Evolutionary conservation across 2,113 vertebrate species (phyloP), one percentile per base, ranked within the genome.

Genomic region (Laterallus jamaicensis): DNA sequence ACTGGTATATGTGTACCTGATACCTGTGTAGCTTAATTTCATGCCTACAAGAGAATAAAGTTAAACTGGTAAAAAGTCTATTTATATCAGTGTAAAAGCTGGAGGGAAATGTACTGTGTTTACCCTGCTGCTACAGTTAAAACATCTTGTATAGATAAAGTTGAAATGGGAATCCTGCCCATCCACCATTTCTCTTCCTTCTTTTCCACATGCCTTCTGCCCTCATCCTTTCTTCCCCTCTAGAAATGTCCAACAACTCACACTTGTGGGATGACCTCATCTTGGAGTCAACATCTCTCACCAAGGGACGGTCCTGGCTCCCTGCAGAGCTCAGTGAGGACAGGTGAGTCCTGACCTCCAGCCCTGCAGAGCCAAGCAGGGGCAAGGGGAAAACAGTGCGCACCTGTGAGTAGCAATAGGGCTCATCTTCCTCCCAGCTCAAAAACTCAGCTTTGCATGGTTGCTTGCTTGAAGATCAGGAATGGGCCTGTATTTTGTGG

Each of bases 11-110:
- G 37, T 93, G 62, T 73, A 94, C 76, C 85, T 93, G 94, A 95
- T 94, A 96, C 96, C 70, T 90, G 93, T 80, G 82, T 69, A 91
- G 92, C 87, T 94, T 95, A 90, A 95, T 95, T 97, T 92, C 96
- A 95, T 96, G 95, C 84, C 93, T 95, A 82, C 47, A 66, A 93
- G 82, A 91, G 75, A 95, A 90, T 59, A 58, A 88, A 92, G 91
- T 81, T 75, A 89, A 89, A 91, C 44, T 90, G 67, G 66, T 87
- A 59, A 87, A 91, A 89, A 85, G 29, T 10, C 70, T 78, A 67
- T 81, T 92, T 91, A 35, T 86, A 95, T 76, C 78, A 66, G 25
- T 63, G 40, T 69, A 76, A 95, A 86, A 37, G 52, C 89, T 93
- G 37, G 42, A 86, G 42, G 80, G 54, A 95, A 92, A 92, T 60